phyloP scores from a whole-genome alignment of 2,888 invertebrate genomes.

The Agrotis clavis region DNA sequence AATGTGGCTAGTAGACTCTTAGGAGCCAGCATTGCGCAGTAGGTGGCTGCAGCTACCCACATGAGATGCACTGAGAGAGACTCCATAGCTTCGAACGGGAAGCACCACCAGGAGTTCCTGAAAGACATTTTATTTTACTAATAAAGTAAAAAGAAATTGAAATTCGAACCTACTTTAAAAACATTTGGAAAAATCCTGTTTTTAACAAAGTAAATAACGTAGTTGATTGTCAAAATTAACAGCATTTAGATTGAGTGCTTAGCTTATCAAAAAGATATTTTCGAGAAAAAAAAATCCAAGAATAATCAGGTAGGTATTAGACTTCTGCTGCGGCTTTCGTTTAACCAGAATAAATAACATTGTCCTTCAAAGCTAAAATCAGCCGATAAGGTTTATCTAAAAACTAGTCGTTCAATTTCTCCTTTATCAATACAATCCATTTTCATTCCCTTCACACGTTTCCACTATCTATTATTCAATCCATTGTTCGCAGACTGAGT shows the following conservation, averaged over 20 bases:
- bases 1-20: slow-evolving; percentile 96
- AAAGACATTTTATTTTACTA: slow-evolving; percentile 3
- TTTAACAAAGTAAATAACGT: too few species aligned
- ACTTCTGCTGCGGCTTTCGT: not conserved
- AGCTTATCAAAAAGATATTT: too few species aligned
- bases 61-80: slow-evolving; percentile 96
- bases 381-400: not conserved
- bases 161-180: too few species aligned
- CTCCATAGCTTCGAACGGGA: slow-evolving; percentile 97
- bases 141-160: not conserved
- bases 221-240: too few species aligned
- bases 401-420: not conserved
- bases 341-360: not conserved
- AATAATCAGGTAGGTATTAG: not conserved
- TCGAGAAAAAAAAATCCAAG: not conserved
- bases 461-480: slow-evolving; percentile 36
- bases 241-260: too few species aligned
- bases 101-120: slow-evolving; percentile 97
- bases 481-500: slow-evolving; percentile 43
- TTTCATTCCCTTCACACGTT: slow-evolving; percentile 7
- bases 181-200: too few species aligned
- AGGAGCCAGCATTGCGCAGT: slow-evolving; percentile 96
- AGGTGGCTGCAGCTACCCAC: slow-evolving; percentile 98
- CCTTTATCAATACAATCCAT: slow-evolving; percentile 8
- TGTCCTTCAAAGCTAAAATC: slow-evolving; percentile 3